Evolutionary conservation across 1,140 invertebrate genomes (phyloP), one percentile per base, ranked within the genome.

Genomic region (Lordiphosa stackelbergi): DNA sequence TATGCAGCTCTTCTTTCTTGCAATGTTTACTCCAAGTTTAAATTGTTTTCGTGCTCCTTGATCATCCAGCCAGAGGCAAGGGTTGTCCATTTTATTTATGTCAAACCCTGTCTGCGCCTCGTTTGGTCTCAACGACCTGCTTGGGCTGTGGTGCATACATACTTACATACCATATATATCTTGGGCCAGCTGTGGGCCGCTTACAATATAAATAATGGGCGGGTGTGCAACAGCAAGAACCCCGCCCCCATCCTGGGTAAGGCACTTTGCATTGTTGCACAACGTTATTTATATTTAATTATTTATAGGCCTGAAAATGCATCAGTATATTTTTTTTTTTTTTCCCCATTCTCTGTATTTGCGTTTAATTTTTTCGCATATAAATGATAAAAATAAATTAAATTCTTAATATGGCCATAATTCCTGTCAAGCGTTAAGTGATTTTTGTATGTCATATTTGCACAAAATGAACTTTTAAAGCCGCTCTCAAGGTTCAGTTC

Each of bases 351-450:
- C 53, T 46, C 16, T 54, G 16, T 4, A 37, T 61, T 72, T 81
- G 60, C 63, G 57, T 69, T 65, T 57, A 53, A 41, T 51, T 52
- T 55, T 53, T 56, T 55, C 62, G 52, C 52, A 74, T 74, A 66
- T 57, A 63, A 60, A 70, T 62, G 55, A 63, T 69, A 64, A 56
- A 61, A 75, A 83, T 83, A 70, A 79, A 75, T 81, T 75, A 81
- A 72, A 75, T 69, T 83, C 71, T 79, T 83, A 79, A 79, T 72
- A 43, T 54, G 63, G 28, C 59, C 55, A 58, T 75, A 77, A 75
- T 75, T 55, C 66, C 51, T 40, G 65, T 45, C 53, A 58, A 61
- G 43, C 47, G 54, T 68, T 78, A 77, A 77, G 66, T 70, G 55
- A 64, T 57, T 72, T 72, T 69, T 56, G 49, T 60, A 42, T 58